Percentiles rank a stretch among this genome's conserved stretches.
These are phyloP conservation scores for Smittia sp. DNA, from an alignment of 2,888 invertebrate genomes.

Conservation along the genomic window DNA sequence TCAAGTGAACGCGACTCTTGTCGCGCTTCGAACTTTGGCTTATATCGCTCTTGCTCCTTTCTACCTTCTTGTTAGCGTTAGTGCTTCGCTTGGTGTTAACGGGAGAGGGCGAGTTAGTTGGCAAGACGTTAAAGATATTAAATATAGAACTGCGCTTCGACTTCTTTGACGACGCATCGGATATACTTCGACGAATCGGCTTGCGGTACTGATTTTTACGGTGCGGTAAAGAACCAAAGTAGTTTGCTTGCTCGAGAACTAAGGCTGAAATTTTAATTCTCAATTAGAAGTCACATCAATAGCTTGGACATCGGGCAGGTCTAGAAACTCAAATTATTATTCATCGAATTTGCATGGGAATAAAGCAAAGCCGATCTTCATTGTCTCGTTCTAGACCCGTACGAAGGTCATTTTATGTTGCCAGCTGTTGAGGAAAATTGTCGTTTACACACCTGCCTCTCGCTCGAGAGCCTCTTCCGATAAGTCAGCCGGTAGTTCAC, in stretches of 20 bases:
- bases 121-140: conserved; percentile 56
- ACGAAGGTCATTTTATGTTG: background rate
- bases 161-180: conserved; percentile 57
- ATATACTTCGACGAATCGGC: conserved; percentile 58
- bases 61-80: conserved; percentile 56
- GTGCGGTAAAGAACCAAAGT: conserved; percentile 67
- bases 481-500: conserved; percentile 65
- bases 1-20: conserved; percentile 47
- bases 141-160: conserved; percentile 64
- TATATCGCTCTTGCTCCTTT: conserved; percentile 64
- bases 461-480: conserved; percentile 70
- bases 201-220: conserved; percentile 57
- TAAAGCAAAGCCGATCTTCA: background rate
- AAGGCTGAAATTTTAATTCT: background rate
- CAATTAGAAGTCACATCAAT: too few relatives aligned
- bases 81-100: conserved; percentile 6
- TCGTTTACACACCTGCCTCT: conserved; percentile 59
- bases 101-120: conserved; percentile 20
- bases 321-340: background rate
- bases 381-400: background rate
- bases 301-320: background rate
- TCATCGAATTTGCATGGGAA: background rate
- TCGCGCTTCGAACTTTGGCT: conserved; percentile 45
- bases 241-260: conserved; percentile 56
- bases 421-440: background rate